Evolutionary conservation across 2,888 invertebrate genomes (phyloP).

Genomic region (Taphrorychus bicolor): DNA sequence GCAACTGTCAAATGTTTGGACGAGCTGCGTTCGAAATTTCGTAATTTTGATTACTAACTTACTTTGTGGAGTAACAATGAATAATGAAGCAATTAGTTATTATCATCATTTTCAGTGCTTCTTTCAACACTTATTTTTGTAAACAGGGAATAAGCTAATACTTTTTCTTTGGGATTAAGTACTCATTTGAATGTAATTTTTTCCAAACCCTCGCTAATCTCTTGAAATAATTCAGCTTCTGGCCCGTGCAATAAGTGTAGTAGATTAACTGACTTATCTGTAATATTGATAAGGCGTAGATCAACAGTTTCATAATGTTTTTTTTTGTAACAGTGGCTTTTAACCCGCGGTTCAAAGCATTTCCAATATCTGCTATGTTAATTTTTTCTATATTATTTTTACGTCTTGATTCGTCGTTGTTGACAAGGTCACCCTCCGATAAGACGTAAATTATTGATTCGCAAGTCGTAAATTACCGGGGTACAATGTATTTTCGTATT

Average conservation of each 20-base stretch:
- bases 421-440: background rate
- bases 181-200: too few relatives aligned
- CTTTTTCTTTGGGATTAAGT: too few relatives aligned
- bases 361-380: background rate
- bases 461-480: background rate
- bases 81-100: too few relatives aligned
- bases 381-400: background rate
- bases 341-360: conserved; percentile 1
- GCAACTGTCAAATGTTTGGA: too few relatives aligned
- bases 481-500: background rate
- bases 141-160: too few relatives aligned
- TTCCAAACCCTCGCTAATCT: too few relatives aligned
- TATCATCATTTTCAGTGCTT: too few relatives aligned
- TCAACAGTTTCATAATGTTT: background rate
- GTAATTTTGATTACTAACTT: too few relatives aligned
- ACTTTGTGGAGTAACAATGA: too few relatives aligned
- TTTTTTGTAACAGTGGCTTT: background rate
- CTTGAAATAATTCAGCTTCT: too few relatives aligned
- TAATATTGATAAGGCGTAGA: background rate
- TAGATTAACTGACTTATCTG: background rate
- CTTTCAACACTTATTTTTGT: too few relatives aligned
- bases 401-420: background rate
- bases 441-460: background rate
- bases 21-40: too few relatives aligned
- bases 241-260: background rate